Evolutionary conservation across 2,797 vertebrate genomes (phyloP).

Genomic region (Cuniculus paca): DNA sequence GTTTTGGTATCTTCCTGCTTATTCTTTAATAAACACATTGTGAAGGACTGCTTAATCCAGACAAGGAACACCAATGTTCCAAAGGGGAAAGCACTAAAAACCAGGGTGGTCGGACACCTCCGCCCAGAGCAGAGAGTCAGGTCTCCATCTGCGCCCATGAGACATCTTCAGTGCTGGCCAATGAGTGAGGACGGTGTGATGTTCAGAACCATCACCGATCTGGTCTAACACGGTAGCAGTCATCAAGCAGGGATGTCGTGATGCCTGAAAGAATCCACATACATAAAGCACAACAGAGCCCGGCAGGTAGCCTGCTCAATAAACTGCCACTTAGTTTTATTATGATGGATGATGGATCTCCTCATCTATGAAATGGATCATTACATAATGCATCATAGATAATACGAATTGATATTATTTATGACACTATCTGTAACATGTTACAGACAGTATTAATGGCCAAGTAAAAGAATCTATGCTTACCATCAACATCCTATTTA

Average conservation of each 20-base stretch:
- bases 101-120: not conserved
- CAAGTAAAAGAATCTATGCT: not conserved
- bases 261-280: not conserved
- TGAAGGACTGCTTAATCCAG: not conserved
- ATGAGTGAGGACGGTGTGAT: not conserved
- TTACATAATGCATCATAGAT: not conserved
- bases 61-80: not conserved
- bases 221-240: not conserved
- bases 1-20: not conserved
- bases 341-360: not conserved
- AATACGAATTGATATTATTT: not conserved
- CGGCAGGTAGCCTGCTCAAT: not conserved
- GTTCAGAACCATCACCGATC: not conserved
- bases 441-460: not conserved
- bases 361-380: not conserved
- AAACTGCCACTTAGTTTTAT: slow-evolving; percentile 37
- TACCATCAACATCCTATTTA: not conserved
- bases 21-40: not conserved
- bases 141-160: not conserved
- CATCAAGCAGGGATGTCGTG: not conserved
- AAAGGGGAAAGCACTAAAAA: not conserved
- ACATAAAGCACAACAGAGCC: not conserved
- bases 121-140: not conserved
- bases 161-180: not conserved
- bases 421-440: not conserved